phyloP scores from a whole-genome alignment of 2,888 invertebrate species.

The Rhopalosiphum nymphaeae region DNA sequence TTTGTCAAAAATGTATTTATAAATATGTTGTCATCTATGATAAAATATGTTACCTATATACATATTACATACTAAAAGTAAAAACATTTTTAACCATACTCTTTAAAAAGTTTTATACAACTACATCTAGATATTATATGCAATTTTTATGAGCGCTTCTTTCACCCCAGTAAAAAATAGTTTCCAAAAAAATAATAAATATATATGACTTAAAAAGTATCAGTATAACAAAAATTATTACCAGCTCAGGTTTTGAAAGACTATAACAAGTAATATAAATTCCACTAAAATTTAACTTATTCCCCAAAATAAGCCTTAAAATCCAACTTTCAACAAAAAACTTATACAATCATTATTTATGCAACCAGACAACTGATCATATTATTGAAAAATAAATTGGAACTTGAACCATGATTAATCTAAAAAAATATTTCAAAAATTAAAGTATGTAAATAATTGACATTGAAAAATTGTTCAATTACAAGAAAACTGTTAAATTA shows the following conservation, averaged over 20 bases:
- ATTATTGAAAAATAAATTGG: not conserved
- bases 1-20: not conserved
- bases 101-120: not conserved
- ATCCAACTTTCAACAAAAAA: not conserved
- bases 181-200: not conserved
- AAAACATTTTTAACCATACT: not conserved
- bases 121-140: not conserved
- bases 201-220: not conserved
- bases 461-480: not conserved
- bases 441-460: not conserved
- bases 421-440: not conserved
- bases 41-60: not conserved
- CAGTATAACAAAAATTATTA: not conserved
- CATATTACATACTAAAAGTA: not conserved
- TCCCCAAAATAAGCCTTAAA: not conserved
- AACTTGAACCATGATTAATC: not conserved
- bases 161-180: not conserved
- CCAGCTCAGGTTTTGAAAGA: not conserved
- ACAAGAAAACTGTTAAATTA: not conserved
- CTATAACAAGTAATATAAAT: not conserved
- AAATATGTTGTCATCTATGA: not conserved
- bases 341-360: not conserved
- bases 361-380: not conserved
- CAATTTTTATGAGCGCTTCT: not conserved
- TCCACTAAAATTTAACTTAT: not conserved